A percentile compares a stretch with the other conserved stretches of the same genome.
phyloP scores from a whole-genome alignment of 1,140 invertebrate species.

The Drosophila sechellia region DNA sequence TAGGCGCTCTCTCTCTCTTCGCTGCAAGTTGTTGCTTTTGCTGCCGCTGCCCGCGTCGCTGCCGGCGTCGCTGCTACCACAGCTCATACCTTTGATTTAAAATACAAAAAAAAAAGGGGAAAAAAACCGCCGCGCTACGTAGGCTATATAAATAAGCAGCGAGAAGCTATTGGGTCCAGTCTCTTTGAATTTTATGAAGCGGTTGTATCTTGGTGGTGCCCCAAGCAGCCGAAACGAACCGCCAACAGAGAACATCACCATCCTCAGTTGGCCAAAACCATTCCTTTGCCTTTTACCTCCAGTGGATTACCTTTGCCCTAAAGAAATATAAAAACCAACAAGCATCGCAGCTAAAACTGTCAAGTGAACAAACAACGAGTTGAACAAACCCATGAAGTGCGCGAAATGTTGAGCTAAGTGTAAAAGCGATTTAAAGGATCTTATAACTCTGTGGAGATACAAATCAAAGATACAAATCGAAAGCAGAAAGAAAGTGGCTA shows the following conservation, averaged over 20 bases:
- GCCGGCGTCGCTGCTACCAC: slow-evolving; percentile 21
- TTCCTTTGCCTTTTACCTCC: slow-evolving; percentile 44
- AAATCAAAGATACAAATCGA: slow-evolving; percentile 23
- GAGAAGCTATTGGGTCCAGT: slow-evolving; percentile 84
- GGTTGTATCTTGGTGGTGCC: slow-evolving; percentile 84
- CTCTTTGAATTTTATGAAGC: slow-evolving; percentile 85
- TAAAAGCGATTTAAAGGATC: slow-evolving; percentile 56
- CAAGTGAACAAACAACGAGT: slow-evolving; percentile 30
- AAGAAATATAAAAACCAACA: slow-evolving; percentile 13
- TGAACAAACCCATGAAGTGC: slow-evolving; percentile 58
- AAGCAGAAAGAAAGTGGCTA: slow-evolving; percentile 38
- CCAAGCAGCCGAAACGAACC: slow-evolving; percentile 49
- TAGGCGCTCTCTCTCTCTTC: slow-evolving; percentile 18
- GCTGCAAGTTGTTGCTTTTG: slow-evolving; percentile 24
- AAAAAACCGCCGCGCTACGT: slow-evolving; percentile 76
- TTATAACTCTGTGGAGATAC: slow-evolving; percentile 55
- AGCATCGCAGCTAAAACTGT: slow-evolving; percentile 31
- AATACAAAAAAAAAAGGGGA: slow-evolving; percentile 62
- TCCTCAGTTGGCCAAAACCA: slow-evolving; percentile 30
- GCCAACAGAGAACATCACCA: slow-evolving; percentile 42
- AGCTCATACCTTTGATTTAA: slow-evolving; percentile 63
- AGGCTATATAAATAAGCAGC: slow-evolving; percentile 85
- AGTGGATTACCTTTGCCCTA: slow-evolving; percentile 50
- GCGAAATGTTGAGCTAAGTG: slow-evolving; percentile 62
- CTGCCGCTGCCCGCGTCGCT: slow-evolving; percentile 15